phyloP scores from a whole-genome alignment of 2,113 vertebrate genomes.

The Anolis sagrei region DNA sequence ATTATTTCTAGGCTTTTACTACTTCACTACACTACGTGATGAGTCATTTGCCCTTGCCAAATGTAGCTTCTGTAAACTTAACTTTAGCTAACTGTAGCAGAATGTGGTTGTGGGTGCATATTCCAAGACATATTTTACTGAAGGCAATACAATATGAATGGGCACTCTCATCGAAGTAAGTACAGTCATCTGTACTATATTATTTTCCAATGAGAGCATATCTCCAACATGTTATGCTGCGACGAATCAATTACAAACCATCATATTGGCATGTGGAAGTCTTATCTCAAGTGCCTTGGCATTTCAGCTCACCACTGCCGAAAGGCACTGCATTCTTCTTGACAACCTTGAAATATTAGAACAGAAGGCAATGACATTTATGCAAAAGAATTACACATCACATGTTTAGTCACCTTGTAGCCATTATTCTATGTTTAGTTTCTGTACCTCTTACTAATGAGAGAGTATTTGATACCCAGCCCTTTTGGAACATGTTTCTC shows the following conservation, averaged over 20 bases:
- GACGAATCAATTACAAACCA: not conserved
- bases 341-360: constrained; percentile 17
- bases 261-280: not conserved
- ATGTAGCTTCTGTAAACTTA: not conserved
- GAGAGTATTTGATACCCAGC: not conserved
- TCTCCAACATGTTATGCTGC: not conserved
- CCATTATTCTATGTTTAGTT: constrained; percentile 27
- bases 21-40: no score
- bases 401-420: constrained; percentile 48
- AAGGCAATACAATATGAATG: not conserved
- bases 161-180: not conserved
- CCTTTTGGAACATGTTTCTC: not conserved
- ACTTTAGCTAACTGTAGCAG: not conserved
- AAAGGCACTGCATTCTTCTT: not conserved
- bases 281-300: not conserved
- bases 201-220: not conserved
- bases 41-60: not conserved
- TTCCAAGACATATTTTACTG: not conserved
- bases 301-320: not conserved
- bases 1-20: not conserved
- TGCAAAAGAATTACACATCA: constrained; percentile 43
- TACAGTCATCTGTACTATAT: not conserved
- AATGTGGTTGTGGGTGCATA: not conserved
- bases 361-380: constrained; percentile 33
- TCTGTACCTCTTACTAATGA: constrained; percentile 7